Evolutionary conservation across 2,888 invertebrate species (phyloP).

Genomic region (Hofmannophila pseudospretella): DNA sequence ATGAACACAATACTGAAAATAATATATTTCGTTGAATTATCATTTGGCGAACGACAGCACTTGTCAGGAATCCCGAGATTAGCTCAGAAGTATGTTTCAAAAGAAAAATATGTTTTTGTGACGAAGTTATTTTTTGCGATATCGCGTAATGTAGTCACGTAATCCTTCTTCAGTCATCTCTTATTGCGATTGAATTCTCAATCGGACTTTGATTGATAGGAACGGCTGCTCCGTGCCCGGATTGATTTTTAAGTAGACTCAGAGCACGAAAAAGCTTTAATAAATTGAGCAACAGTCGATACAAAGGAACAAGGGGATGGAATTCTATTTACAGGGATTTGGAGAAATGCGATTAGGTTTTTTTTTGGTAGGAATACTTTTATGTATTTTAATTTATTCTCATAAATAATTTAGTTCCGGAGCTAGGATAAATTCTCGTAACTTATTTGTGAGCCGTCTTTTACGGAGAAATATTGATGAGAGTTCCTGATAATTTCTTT

Average conservation of each 20-base stretch:
- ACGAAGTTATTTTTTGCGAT: conserved; percentile 30
- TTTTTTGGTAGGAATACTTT: conserved; percentile 22
- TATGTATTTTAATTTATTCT: conserved; percentile 26
- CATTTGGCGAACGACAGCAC: conserved; percentile 1
- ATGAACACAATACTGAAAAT: neutral
- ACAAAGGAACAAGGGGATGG: conserved; percentile 55
- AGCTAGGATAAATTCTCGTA: neutral
- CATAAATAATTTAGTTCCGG: conserved; percentile 12
- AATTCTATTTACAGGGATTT: conserved; percentile 53
- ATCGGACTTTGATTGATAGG: conserved; percentile 70
- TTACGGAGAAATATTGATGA: neutral
- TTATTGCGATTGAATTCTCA: conserved; percentile 69
- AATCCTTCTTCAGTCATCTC: conserved; percentile 63
- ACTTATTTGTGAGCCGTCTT: no score
- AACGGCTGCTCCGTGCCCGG: conserved; percentile 49
- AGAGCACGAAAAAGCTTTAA: conserved; percentile 56
- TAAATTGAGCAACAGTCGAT: conserved; percentile 58
- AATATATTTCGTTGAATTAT: neutral
- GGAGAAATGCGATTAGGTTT: conserved; percentile 45
- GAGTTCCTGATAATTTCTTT: no score
- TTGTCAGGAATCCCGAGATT: conserved; percentile 1
- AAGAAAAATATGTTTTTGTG: conserved; percentile 17
- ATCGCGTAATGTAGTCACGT: conserved; percentile 59
- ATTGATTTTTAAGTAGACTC: conserved; percentile 67
- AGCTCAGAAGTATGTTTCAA: neutral